Base-by-base conservation (phyloP, 92 coral and sea anemone genomes). In the Chrysogorgia sp. region DNA sequence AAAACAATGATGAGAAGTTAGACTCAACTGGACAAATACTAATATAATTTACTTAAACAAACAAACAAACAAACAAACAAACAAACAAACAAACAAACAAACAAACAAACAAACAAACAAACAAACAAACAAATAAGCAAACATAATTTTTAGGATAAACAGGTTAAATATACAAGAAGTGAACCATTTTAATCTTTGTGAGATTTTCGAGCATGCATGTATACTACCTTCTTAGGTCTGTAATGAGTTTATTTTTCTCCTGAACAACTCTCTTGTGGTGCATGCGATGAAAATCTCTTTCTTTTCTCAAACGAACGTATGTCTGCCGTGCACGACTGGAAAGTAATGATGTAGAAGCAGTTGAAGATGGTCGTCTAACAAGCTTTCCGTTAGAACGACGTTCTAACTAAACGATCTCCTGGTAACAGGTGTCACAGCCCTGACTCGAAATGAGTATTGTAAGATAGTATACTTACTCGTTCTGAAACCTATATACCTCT, bases 211-310 rank as follows among this genome's bases (percentile, higher is more conserved):
- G 60, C n/a, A 5, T 28, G 24, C 56, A 33, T 40, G 26, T 28
- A 21, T 21, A 13, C 55, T 56, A 89, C 92, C 92, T 94, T 80
- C 89, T 89, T 40, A 94, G 88, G 66, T 94, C 98, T 43, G 97
- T 94, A 41, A 94, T 90, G 2, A 94, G 92, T 55, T 92, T 81
- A 71, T 94, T 94, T 81, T 94, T 94, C 63, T 94, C 98, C 52
- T 94, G 98, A 24, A 94, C 98, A 58, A 94, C 97, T 81, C 98
- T 92, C 63, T 94, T 94, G 78, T 94, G 98, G 66, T 94, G 98
- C 98, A 94, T 94, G 47, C 98, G 88, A 34, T 94, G 98, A 76
- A 94, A 94, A 80, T 94, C 98, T 77, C 98, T 81, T 86, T 94
- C 98, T 65, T 94, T 94, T 40, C 92, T 87, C 69, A 94, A 80